Evolutionary conservation across 2,797 vertebrate species (phyloP).

Genomic region (Thalassophryne amazonica): DNA sequence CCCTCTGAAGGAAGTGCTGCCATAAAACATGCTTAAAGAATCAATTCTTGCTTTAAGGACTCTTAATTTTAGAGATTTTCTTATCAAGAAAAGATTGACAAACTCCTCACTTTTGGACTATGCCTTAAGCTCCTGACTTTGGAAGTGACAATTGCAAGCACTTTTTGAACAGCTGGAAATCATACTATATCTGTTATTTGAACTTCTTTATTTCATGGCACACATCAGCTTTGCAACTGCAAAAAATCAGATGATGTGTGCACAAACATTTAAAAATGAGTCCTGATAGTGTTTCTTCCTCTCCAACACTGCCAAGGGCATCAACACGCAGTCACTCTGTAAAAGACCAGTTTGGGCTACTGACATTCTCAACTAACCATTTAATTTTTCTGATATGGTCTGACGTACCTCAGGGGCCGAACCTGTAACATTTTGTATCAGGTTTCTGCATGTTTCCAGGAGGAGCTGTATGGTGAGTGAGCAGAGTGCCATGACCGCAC

Average conservation of each 20-base stretch:
- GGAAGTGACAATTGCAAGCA: conserved; percentile 10
- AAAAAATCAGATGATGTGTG: background rate
- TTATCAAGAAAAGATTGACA: no score
- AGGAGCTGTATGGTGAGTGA: conserved; percentile 35
- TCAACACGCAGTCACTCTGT: conserved; percentile 12
- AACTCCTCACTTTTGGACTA: no score
- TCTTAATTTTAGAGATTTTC: no score
- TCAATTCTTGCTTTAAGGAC: no score
- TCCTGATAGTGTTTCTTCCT: background rate
- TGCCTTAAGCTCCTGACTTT: no score
- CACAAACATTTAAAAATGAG: background rate
- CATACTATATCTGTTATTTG: background rate
- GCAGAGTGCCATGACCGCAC: conserved; percentile 40
- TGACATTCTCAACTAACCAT: conserved; percentile 39
- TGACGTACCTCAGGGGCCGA: conserved; percentile 24
- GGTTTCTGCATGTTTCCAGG: conserved; percentile 45
- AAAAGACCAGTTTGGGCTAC: conserved; percentile 22
- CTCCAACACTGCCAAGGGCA: conserved; percentile 10
- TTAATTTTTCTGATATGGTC: conserved; percentile 32
- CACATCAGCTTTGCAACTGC: background rate
- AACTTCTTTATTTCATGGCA: background rate
- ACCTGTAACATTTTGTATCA: conserved; percentile 48
- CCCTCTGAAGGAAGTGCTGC: no score
- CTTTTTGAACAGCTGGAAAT: conserved; percentile 22
- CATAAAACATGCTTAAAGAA: no score